Conservation (phyloP, 2,113 vertebrate species). For the Oncorhynchus masou region DNA sequence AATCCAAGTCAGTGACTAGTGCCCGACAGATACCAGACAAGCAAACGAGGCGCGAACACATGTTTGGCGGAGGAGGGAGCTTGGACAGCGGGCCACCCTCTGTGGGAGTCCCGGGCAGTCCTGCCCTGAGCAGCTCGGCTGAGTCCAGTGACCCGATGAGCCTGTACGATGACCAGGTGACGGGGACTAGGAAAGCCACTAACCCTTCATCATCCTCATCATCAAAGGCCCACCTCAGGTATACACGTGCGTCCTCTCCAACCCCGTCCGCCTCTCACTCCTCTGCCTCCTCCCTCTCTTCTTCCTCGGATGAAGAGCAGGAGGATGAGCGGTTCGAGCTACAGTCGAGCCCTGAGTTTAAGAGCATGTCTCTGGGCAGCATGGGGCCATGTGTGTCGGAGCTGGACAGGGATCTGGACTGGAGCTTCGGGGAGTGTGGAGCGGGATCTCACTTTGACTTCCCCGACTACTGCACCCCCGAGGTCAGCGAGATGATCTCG, state of each 20-base stretch:
- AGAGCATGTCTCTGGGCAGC: slow-evolving; percentile 91
- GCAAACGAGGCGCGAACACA: slow-evolving; percentile 83
- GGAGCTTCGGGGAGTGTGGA: slow-evolving; percentile 89
- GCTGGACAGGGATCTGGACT: slow-evolving; percentile 95
- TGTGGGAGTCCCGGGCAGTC: slow-evolving; percentile 85
- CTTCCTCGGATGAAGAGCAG: slow-evolving; percentile 93
- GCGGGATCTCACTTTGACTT: slow-evolving; percentile 98
- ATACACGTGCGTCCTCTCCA: slow-evolving; percentile 87
- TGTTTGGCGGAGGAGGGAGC: slow-evolving; percentile 75
- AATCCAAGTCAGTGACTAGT: slow-evolving; percentile 79
- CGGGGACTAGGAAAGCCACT: slow-evolving; percentile 54
- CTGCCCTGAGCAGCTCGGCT: slow-evolving; percentile 85
- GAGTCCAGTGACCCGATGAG: slow-evolving; percentile 90
- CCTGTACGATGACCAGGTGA: slow-evolving; percentile 88
- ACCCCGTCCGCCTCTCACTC: slow-evolving; percentile 86
- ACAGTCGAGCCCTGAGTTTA: slow-evolving; percentile 87
- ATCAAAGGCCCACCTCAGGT: slow-evolving; percentile 81
- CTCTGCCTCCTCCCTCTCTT: slow-evolving; percentile 69
- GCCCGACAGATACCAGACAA: slow-evolving; percentile 81
- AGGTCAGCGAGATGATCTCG: slow-evolving; percentile 99
- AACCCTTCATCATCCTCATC: slow-evolving; percentile 31
- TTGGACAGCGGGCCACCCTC: slow-evolving; percentile 81
- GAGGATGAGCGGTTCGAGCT: slow-evolving; percentile 93
- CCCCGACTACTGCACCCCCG: slow-evolving; percentile 98
- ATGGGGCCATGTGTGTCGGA: slow-evolving; percentile 88